Base-by-base conservation (phyloP, 2,888 invertebrate genomes). In the Leucophora obtusa region DNA sequence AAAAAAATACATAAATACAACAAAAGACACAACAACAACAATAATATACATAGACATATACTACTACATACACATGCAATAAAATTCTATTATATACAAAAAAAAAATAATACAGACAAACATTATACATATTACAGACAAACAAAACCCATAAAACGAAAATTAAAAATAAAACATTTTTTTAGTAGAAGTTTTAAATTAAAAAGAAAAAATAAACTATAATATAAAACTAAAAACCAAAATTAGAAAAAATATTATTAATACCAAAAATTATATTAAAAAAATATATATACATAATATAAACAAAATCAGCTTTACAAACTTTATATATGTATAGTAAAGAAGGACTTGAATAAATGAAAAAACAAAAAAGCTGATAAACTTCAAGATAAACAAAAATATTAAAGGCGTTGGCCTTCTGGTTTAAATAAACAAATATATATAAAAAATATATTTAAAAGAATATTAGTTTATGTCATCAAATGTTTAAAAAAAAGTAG, bases 391-490 rank as follows among this genome's bases (percentile, higher is more conserved):
- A 81, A 82, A 82, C 78, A 83, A 78, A 50, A 60, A 62, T 62
- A 62, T 62, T 80, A 63, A 74, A 84, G 82, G 77, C 85, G 86
- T 83, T 86, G 86, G 83, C 85, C 86, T 84, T 78, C 83, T 86
- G 85, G 83, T 83, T 84, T 78, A 82, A 38, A 81, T 28, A 75
- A 80, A 51, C 68, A 70, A 82, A 79, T 81, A 59, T 69, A 70
- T 79, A 63, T 24, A 14, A 71, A 21, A 72, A 65, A 78, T 77
- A 78, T 75, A 66, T 59, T 50, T 72, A 72, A 80, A 77, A 76
- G 56, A 74, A 74, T 76, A 83, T 81, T 79, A 68, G 86, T 86
- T 87, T 86, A 86, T 84, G 83, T 85, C 51, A 62, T 33, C 18
- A 73, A 65, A 9, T 60, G 59, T 56, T 17, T 70, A 35, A 28